Conservation (phyloP, 2,888 invertebrate genomes). For the Calameuta idolon region DNA sequence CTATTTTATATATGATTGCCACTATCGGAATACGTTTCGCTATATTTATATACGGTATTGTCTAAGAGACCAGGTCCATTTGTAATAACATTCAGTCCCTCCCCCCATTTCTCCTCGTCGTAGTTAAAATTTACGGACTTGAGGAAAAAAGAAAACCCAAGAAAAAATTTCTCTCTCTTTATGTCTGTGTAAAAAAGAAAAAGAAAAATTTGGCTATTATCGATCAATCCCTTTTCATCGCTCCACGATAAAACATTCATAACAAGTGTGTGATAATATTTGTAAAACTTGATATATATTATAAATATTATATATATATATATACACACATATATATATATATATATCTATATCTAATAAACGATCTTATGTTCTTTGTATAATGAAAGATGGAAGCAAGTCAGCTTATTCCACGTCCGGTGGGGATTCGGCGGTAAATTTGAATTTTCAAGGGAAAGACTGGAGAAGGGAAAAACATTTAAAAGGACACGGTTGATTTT, state of each 20-base stretch:
- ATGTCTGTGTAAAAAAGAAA: slow-evolving; percentile 37
- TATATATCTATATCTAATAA: slow-evolving; percentile 44
- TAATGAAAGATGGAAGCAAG: neutral
- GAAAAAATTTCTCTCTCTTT: slow-evolving; percentile 1
- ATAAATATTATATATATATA: neutral
- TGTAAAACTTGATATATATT: slow-evolving; percentile 61
- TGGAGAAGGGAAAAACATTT: too few species aligned
- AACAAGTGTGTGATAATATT: slow-evolving; percentile 66
- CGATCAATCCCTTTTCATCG: slow-evolving; percentile 51
- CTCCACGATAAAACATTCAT: slow-evolving; percentile 55
- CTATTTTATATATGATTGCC: slow-evolving; percentile 3
- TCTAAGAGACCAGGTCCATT: neutral
- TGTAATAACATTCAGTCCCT: slow-evolving; percentile 17
- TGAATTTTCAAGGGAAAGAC: too few species aligned
- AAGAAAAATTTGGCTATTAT: slow-evolving; percentile 32
- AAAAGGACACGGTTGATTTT: neutral
- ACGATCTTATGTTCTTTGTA: slow-evolving; percentile 59
- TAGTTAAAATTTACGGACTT: neutral
- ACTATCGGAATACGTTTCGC: slow-evolving; percentile 5
- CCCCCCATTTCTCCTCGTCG: slow-evolving; percentile 14
- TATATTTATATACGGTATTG: slow-evolving; percentile 11
- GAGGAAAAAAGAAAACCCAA: slow-evolving; percentile 11
- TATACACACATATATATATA: neutral
- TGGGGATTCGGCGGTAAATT: neutral
- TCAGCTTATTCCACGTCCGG: neutral